These are phyloP conservation scores for Zenarchopterus dispar DNA, from an alignment of 2,797 vertebrate species.

Conservation along the genomic window DNA sequence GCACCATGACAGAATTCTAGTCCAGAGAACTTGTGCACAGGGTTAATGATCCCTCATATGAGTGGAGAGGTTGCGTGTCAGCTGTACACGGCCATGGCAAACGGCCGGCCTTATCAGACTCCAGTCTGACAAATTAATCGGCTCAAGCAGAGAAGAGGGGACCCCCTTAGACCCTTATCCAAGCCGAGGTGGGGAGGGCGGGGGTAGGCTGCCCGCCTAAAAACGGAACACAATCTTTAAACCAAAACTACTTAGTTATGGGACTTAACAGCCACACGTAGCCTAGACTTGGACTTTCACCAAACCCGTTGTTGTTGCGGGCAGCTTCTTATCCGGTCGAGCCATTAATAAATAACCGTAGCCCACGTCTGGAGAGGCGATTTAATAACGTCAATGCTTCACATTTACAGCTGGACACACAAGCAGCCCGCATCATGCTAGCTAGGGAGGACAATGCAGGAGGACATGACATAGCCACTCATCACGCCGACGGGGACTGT, in stretches of 20 bases:
- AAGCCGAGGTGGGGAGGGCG: conserved; percentile 38
- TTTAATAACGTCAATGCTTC: conserved; percentile 40
- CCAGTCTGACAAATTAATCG: conserved; percentile 73
- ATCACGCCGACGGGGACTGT: conserved; percentile 15
- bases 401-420: conserved; percentile 17
- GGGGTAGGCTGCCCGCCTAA: conserved; percentile 52
- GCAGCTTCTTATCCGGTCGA: conserved; percentile 7
- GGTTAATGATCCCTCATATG: conserved; percentile 58
- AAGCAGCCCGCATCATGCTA: conserved; percentile 32
- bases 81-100: conserved; percentile 38
- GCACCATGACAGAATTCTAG: conserved; percentile 38
- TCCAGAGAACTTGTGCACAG: conserved; percentile 24
- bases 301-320: too few relatives aligned
- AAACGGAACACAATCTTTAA: conserved; percentile 51
- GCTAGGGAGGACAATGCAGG: conserved; percentile 45
- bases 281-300: not conserved
- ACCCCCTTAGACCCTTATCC: conserved; percentile 52
- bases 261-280: conserved; percentile 22
- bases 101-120: conserved; percentile 48
- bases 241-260: conserved; percentile 42
- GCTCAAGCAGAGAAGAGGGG: conserved; percentile 68
- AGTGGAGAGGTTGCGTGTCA: conserved; percentile 9
- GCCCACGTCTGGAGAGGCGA: conserved; percentile 14
- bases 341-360: conserved; percentile 48
- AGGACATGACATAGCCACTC: conserved; percentile 22